A percentile compares a stretch with the other conserved stretches of the same genome.
Evolutionary conservation across 2,113 vertebrate species (phyloP).

Genomic region (Engystomops pustulosus): DNA sequence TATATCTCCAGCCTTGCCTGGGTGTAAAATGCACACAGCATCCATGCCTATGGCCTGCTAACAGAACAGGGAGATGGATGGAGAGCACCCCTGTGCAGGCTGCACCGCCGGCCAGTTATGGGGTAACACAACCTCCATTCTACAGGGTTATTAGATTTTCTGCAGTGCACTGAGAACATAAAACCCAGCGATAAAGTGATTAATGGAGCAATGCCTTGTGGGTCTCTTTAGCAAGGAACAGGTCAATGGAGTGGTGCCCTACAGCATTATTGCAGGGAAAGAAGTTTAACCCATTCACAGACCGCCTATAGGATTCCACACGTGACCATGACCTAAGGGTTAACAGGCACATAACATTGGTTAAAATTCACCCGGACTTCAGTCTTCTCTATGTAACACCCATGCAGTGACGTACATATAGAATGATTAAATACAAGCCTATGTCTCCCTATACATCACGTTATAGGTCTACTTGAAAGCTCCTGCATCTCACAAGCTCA

Average conservation of each 20-base stretch:
- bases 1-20: background rate
- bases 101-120: background rate
- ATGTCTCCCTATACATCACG: background rate
- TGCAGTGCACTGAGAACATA: conserved; percentile 57
- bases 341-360: background rate
- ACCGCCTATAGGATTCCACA: background rate
- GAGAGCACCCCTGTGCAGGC: background rate
- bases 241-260: conserved; percentile 58
- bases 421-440: conserved; percentile 15
- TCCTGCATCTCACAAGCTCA: background rate
- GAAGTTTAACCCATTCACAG: conserved; percentile 55
- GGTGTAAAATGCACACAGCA: background rate
- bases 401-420: conserved; percentile 39
- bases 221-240: conserved; percentile 59
- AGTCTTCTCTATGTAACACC: conserved; percentile 14
- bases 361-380: conserved; percentile 35
- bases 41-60: conserved; percentile 3
- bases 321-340: background rate
- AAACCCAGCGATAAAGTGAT: conserved; percentile 59
- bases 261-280: conserved; percentile 57
- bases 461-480: background rate
- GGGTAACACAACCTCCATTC: conserved; percentile 49
- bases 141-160: conserved; percentile 56
- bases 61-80: background rate
- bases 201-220: conserved; percentile 60